Percentiles rank a stretch among this genome's conserved stretches.
These are phyloP conservation scores for Thelaira solivaga DNA, from an alignment of 2,888 invertebrate genomes.

Conservation along the genomic window DNA sequence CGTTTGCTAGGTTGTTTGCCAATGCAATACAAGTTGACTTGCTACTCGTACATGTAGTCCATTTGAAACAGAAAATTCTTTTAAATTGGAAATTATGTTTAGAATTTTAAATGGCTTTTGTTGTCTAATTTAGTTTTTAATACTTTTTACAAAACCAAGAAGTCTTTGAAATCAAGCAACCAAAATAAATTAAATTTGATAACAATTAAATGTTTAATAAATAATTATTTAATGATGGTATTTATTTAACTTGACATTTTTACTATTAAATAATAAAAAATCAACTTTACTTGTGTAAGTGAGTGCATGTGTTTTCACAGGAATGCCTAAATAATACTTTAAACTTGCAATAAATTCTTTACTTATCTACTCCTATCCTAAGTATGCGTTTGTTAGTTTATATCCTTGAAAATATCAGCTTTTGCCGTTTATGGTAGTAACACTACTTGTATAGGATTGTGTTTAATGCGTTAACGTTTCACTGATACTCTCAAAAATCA, in stretches of 20 bases:
- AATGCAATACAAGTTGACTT: no score
- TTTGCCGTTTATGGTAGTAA: background rate
- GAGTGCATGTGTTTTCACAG: no score
- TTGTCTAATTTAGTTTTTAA: background rate
- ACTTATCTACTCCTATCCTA: no score
- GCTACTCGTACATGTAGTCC: no score
- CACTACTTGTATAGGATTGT: background rate
- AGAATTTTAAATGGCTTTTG: slow-evolving; percentile 48
- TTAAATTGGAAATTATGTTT: slow-evolving; percentile 54
- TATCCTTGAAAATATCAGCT: slow-evolving; percentile 11
- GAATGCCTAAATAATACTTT: no score
- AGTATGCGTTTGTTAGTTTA: no score
- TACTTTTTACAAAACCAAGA: background rate
- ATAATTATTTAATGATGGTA: slow-evolving; percentile 27
- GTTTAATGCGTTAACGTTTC: slow-evolving; percentile 34
- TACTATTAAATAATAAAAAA: no score
- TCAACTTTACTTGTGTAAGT: no score
- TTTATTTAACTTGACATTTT: no score
- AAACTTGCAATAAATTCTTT: no score
- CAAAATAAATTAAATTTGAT: background rate
- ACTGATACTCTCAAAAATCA: slow-evolving; percentile 16
- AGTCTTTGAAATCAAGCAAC: no score
- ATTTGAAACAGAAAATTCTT: slow-evolving; percentile 13
- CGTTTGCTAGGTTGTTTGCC: no score
- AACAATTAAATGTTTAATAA: slow-evolving; percentile 4